These are phyloP conservation scores for Spermophilus dauricus DNA, from an alignment of 2,113 vertebrate species.

Conservation along the genomic window DNA sequence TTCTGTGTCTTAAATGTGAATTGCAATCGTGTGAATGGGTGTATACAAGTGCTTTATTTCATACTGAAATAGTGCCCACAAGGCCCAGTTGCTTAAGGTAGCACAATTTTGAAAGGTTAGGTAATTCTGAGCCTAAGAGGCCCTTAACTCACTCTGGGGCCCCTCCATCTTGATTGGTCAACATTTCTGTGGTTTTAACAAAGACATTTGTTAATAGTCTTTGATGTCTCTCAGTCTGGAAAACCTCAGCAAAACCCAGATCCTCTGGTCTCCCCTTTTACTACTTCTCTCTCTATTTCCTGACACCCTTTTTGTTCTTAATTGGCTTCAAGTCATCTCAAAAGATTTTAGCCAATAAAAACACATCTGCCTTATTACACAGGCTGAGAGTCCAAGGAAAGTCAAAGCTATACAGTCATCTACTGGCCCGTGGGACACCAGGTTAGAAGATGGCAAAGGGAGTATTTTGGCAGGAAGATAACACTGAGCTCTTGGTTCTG, in stretches of 20 bases:
- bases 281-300: background rate
- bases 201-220: background rate
- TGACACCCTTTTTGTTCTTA: constrained; percentile 42
- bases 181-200: constrained; percentile 67
- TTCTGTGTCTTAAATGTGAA: background rate
- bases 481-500: background rate
- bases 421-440: background rate
- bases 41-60: too few relatives aligned
- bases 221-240: background rate
- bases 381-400: constrained; percentile 2
- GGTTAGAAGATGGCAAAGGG: background rate
- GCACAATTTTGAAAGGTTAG: background rate
- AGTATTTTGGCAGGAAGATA: background rate
- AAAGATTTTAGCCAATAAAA: constrained; percentile 23
- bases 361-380: background rate
- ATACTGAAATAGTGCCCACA: background rate
- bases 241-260: constrained; percentile 57
- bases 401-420: background rate
- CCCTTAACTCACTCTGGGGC: background rate
- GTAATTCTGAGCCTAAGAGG: background rate
- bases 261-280: constrained; percentile 31
- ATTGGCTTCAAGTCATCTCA: constrained; percentile 43
- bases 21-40: fast-evolving
- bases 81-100: background rate
- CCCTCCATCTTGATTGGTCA: background rate